These are phyloP conservation scores for Drosophila algonquin DNA, from an alignment of 2,888 invertebrate species.

Conservation along the genomic window DNA sequence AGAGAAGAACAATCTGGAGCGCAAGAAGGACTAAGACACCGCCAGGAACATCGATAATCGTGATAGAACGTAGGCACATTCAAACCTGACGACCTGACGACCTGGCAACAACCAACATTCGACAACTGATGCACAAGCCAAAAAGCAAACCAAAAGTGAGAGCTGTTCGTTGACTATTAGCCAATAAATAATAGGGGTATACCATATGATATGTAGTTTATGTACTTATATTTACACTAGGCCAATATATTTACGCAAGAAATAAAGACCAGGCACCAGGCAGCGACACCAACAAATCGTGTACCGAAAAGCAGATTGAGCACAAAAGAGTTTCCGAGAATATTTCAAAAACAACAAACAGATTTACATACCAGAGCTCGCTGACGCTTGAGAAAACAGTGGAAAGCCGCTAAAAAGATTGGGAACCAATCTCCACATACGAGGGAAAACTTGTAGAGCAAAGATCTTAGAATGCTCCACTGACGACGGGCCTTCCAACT, in stretches of 20 bases:
- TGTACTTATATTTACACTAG: constrained; percentile 5
- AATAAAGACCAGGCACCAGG: constrained; percentile 19
- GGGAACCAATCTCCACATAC: no score
- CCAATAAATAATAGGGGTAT: constrained; percentile 9
- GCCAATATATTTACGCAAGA: constrained; percentile 24
- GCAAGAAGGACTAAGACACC: constrained; percentile 53
- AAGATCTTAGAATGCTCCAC: no score
- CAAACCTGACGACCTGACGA: constrained; percentile 11
- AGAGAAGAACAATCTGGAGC: constrained; percentile 86
- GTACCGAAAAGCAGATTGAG: background rate
- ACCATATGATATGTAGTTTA: constrained; percentile 29
- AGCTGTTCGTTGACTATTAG: constrained; percentile 39
- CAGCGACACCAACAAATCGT: constrained; percentile 7
- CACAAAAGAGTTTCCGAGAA: no score
- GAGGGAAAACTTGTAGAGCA: no score
- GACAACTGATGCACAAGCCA: constrained; percentile 41
- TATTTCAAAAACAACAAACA: no score
- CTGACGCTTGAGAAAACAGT: no score
- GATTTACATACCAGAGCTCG: no score
- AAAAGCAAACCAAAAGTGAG: constrained; percentile 27
- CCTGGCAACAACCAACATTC: constrained; percentile 30
- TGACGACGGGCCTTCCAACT: no score
- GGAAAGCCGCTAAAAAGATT: no score
- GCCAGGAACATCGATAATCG: background rate
- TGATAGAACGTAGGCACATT: background rate